Base-by-base conservation (phyloP, 2,888 invertebrate genomes). In the Abscondita cerata region DNA sequence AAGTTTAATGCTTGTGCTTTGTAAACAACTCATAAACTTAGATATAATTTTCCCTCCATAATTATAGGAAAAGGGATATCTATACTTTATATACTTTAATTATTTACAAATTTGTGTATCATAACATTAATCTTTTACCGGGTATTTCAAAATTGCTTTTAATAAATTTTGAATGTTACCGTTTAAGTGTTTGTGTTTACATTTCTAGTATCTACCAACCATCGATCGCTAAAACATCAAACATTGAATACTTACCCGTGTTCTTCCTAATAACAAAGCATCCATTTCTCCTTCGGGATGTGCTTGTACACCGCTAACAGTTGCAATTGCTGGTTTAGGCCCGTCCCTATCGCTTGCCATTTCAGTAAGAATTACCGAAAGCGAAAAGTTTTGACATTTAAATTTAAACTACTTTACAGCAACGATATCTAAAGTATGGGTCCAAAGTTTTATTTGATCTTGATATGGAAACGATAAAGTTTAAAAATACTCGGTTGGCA, bases 201-300 rank as follows among this genome's bases (percentile, higher is more conserved):
- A 25, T 25, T 25, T 25, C 6, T 25, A n/a, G n/a, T 25, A 25
- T 25, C 25, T 25, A 25, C 4, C 25, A 6, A 6, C 25, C 6
- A 25, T 25, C 25, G 6, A 25, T 25, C 6, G 25, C 18, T 11
- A 44, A 16, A 9, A 44, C 18, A 44, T 18, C 44, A 44, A 13
- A 8, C 13, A 40, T 6, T 16, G 15, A 31, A 34, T 81, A 86
- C 90, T 90, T 84, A 91, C 91, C 89, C 89, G 87, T 52, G 90
- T 91, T 76, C 90, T 83, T 68, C 91, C 91, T 56, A 91, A 84
- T 67, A 91, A 85, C 70, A 91, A 80, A 47, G 91, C 91, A 76
- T 91, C 91, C 91, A 91, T 91, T 83, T 91, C 91, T 70, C 90
- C 88, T 79, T 90, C 90, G 6, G 87, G 86, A 74, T 77, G 75